Evolutionary conservation across 2,113 vertebrate species (phyloP).

Genomic region (Thunnus thynnus): DNA sequence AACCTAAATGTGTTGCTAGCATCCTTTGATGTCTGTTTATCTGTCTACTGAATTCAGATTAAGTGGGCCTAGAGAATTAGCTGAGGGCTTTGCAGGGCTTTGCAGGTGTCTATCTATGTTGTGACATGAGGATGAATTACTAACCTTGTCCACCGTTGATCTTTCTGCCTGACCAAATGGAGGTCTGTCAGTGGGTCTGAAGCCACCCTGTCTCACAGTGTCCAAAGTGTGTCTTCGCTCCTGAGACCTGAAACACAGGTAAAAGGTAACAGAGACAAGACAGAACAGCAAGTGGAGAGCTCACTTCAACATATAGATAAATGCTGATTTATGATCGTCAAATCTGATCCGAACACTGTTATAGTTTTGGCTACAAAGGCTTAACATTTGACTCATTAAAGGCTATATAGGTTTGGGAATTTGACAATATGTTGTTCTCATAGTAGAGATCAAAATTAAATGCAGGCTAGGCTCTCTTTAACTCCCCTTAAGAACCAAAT

Average conservation of each 20-base stretch:
- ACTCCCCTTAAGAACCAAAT: too few relatives aligned
- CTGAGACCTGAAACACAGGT: constrained; percentile 73
- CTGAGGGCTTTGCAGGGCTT: neutral
- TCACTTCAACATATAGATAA: neutral
- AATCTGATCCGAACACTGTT: neutral
- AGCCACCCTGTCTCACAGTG: constrained; percentile 74
- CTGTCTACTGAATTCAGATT: neutral
- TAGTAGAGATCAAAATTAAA: too few relatives aligned
- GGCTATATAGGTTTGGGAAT: too few relatives aligned
- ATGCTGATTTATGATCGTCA: neutral
- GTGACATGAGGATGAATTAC: neutral
- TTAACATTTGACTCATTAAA: too few relatives aligned
- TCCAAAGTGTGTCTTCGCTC: constrained; percentile 87
- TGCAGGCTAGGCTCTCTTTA: neutral
- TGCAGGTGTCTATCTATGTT: neutral
- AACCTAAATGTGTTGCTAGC: too few relatives aligned
- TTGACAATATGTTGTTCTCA: too few relatives aligned
- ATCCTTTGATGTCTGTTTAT: too few relatives aligned
- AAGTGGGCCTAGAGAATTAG: neutral
- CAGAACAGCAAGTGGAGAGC: neutral
- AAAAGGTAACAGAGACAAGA: neutral
- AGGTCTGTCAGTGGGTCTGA: constrained; percentile 66
- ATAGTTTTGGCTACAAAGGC: too few relatives aligned
- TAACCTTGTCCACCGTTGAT: constrained; percentile 80
- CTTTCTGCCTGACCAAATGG: constrained; percentile 63